Conservation (phyloP, 2,888 invertebrate species). For the Magallana nippona region DNA sequence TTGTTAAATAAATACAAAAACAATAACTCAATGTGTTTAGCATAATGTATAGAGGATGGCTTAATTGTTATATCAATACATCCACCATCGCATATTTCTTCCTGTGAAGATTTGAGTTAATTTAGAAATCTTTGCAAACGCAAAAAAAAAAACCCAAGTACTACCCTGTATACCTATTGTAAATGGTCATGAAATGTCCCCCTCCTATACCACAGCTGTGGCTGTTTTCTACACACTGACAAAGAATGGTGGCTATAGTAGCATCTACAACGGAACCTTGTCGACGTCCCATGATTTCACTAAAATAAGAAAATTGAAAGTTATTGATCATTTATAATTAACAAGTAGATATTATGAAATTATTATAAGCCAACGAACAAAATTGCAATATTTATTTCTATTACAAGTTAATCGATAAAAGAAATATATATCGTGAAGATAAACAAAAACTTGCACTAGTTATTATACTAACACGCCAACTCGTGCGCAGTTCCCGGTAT, state of each 20-base stretch:
- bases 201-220: slow-evolving; percentile 88
- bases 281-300: slow-evolving; percentile 70
- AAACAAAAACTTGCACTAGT: not conserved
- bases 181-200: slow-evolving; percentile 76
- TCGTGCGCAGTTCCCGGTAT: slow-evolving; percentile 75
- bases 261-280: slow-evolving; percentile 89
- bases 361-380: too few relatives aligned
- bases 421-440: not conserved
- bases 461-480: slow-evolving; percentile 72
- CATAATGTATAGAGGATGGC: too few relatives aligned
- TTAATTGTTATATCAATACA: too few relatives aligned
- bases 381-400: too few relatives aligned
- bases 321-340: too few relatives aligned
- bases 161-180: slow-evolving; percentile 53
- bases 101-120: too few relatives aligned
- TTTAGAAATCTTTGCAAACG: too few relatives aligned
- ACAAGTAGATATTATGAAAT: too few relatives aligned
- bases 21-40: too few relatives aligned
- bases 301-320: not conserved
- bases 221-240: slow-evolving; percentile 86
- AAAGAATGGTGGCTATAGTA: slow-evolving; percentile 86
- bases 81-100: too few relatives aligned
- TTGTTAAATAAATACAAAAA: too few relatives aligned
- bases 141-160: too few relatives aligned
- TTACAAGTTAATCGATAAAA: not conserved